These are phyloP conservation scores for Phrynocephalus versicolor DNA, from an alignment of 2,113 vertebrate genomes.

Conservation along the genomic window DNA sequence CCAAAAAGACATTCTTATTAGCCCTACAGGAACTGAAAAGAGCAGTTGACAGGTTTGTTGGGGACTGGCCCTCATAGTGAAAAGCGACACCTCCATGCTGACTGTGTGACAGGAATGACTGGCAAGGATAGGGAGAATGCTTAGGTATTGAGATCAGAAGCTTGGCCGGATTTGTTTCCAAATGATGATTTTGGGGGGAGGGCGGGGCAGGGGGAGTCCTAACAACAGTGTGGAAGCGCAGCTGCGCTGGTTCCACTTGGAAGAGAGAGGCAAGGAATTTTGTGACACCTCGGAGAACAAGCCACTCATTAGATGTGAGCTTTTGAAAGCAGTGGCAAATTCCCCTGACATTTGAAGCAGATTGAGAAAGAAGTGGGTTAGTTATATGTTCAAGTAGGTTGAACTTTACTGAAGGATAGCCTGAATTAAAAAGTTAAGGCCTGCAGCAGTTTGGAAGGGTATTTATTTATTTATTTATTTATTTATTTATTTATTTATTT, in stretches of 20 bases:
- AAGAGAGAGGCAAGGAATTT: not conserved
- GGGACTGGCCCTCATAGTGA: not conserved
- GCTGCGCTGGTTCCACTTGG: not conserved
- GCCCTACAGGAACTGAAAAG: not conserved
- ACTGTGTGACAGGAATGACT: not conserved
- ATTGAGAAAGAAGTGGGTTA: conserved; percentile 16
- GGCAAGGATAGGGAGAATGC: not conserved
- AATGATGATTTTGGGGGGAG: conserved; percentile 2
- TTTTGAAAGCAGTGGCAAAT: conserved; percentile 5
- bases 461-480: no score
- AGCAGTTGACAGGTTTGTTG: accelerated
- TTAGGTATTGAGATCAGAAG: conserved; percentile 21
- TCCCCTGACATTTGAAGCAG: not conserved
- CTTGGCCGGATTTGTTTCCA: not conserved
- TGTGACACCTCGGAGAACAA: not conserved
- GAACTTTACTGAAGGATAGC: not conserved
- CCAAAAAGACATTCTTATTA: not conserved
- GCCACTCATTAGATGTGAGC: not conserved
- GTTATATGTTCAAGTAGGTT: not conserved
- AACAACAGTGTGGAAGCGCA: not conserved
- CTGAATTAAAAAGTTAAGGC: conserved; percentile 1
- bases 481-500: no score
- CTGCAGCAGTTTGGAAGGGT: not conserved
- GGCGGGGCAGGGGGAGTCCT: no score
- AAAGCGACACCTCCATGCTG: conserved; percentile 2